These are phyloP conservation scores for Sarcophaga bullata DNA, from an alignment of 1,140 invertebrate species.

Conservation along the genomic window DNA sequence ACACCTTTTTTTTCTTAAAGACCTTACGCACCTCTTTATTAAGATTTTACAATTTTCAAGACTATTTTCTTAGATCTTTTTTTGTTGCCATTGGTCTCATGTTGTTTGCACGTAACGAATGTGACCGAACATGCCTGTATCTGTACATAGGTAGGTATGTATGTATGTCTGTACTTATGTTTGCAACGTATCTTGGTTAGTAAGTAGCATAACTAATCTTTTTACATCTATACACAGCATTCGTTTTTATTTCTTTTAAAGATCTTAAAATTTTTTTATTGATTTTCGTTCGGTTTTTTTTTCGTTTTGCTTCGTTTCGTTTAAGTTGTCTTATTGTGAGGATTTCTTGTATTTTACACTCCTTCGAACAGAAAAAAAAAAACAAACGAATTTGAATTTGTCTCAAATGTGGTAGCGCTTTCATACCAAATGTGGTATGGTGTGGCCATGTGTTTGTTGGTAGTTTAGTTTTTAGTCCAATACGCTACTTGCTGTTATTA, in stretches of 20 bases:
- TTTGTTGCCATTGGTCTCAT: neutral
- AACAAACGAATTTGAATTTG: conserved; percentile 17
- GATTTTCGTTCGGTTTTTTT: neutral
- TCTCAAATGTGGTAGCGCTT: conserved; percentile 9
- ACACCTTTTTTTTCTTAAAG: conserved; percentile 8
- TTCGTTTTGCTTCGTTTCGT: neutral
- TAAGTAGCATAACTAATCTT: conserved; percentile 26
- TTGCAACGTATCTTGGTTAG: neutral
- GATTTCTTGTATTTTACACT: conserved; percentile 14
- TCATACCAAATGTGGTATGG: neutral
- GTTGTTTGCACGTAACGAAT: neutral
- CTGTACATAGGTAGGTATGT: neutral
- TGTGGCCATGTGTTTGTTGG: neutral
- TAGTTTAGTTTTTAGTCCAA: conserved; percentile 16
- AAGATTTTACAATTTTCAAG: neutral
- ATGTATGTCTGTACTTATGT: too few species aligned
- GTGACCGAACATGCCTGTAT: neutral
- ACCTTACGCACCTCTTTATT: conserved; percentile 20
- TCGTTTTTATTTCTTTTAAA: neutral
- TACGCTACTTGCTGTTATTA: neutral
- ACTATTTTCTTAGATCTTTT: neutral
- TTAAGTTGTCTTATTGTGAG: neutral
- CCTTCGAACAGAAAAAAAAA: neutral
- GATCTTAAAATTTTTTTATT: neutral
- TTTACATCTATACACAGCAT: conserved; percentile 18